Base-by-base conservation (phyloP, 2,888 invertebrate species). In the Chouioia cunea region DNA sequence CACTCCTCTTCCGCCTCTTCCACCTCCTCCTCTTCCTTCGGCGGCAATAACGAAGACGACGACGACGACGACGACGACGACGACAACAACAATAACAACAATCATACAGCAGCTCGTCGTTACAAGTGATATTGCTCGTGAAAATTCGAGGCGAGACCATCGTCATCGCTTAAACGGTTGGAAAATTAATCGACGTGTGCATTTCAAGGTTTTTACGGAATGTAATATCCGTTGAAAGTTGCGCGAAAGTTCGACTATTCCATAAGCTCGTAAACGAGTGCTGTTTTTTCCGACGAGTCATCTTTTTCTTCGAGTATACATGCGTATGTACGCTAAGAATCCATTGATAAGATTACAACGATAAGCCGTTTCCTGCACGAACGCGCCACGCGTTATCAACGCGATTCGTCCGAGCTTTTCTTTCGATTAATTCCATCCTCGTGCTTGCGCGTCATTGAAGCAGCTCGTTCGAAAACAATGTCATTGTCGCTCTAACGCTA, bases 391-490 rank as follows among this genome's bases (percentile, higher is more conserved):
- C 16, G 36, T 18, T 18, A 12, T 36, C 36, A 36, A 36, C 3
- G 36, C 36, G 16, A 36, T 22, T n/a, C n/a, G n/a, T n/a, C n/a
- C 14, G 16, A 16, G 36, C 44, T 36, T 62, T 1, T 18, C 59
- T 16, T 20, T 44, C 36, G 36, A 36, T 36, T 36, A 36, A 36
- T 36, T 36, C 36, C 36, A 12, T 36, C 36, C 36, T 36, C 36
- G 36, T 36, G 27, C 36, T 1, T 10, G 36, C 27, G 36, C 36
- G 36, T 27, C 36, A 36, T 36, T 12, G 4, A 36, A 36, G n/a
- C 48, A 56, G 56, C n/a, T 67, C 67, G 62, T 43, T 56, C 53
- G 18, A 20, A 46, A 62, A 67, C 60, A 67, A 67, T 67, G 67
- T 14, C 67, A 56, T 67, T 67, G 67, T 67, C 56, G 47, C 60